Evolutionary conservation across 1,140 invertebrate species (phyloP).

Genomic region (Maconellicoccus hirsutus): DNA sequence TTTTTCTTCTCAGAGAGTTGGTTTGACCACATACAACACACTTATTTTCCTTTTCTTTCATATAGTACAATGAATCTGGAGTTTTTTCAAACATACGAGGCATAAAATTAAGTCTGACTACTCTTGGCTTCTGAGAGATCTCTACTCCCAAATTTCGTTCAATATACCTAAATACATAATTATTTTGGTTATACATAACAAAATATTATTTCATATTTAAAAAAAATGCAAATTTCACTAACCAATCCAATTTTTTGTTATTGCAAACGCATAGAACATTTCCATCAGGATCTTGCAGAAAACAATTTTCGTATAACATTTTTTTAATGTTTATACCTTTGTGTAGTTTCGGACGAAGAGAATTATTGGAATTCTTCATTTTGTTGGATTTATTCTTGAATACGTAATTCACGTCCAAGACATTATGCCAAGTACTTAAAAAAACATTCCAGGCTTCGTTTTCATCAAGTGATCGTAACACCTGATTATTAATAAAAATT

Average conservation of each 20-base stretch:
- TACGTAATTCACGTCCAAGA: background rate
- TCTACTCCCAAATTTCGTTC: constrained; percentile 48
- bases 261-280: constrained; percentile 68
- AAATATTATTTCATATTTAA: background rate
- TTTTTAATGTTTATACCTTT: background rate
- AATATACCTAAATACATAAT: constrained; percentile 43
- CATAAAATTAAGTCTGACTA: constrained; percentile 65
- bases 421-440: background rate
- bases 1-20: constrained; percentile 63
- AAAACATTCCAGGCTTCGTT: background rate
- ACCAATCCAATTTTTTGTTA: constrained; percentile 70
- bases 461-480: background rate
- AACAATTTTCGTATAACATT: constrained; percentile 59
- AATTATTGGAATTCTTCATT: background rate
- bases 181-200: constrained; percentile 1
- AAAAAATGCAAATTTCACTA: no score
- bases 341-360: background rate
- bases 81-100: constrained; percentile 56
- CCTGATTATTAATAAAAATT: background rate
- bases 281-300: constrained; percentile 64
- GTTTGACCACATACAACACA: constrained; percentile 69
- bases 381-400: background rate
- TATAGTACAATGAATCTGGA: background rate
- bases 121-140: constrained; percentile 54
- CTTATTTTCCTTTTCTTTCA: constrained; percentile 41